Percentiles rank a stretch among this genome's conserved stretches.
These are phyloP conservation scores for Etheostoma cragini DNA, from an alignment of 2,113 vertebrate genomes.

Conservation along the genomic window DNA sequence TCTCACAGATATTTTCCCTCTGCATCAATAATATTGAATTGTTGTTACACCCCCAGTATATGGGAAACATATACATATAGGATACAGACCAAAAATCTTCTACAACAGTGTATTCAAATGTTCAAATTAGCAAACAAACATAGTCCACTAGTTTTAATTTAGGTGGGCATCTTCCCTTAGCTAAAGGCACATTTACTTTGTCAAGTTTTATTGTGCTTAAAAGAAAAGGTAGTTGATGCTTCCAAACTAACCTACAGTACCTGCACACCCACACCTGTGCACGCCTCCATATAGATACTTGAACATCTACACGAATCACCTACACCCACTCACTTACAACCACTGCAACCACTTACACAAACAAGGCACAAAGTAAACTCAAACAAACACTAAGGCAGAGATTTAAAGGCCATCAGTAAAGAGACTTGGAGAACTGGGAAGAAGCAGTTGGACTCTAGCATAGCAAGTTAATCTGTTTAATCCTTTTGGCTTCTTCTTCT, in stretches of 20 bases:
- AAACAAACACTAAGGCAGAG: constrained; percentile 28
- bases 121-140: neutral
- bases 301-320: constrained; percentile 18
- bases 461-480: constrained; percentile 59
- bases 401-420: constrained; percentile 19
- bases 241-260: constrained; percentile 2
- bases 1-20: too few relatives aligned
- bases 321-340: constrained; percentile 30
- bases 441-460: constrained; percentile 62
- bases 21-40: too few relatives aligned
- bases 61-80: too few relatives aligned
- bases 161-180: neutral
- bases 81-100: too few relatives aligned
- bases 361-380: constrained; percentile 44
- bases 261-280: constrained; percentile 33
- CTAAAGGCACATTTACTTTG: neutral
- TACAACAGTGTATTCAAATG: neutral
- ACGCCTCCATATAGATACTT: constrained; percentile 23
- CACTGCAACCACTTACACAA: constrained; percentile 27
- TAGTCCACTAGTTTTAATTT: neutral
- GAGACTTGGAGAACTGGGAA: constrained; percentile 27
- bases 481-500: constrained; percentile 38
- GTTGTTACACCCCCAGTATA: too few relatives aligned
- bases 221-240: neutral
- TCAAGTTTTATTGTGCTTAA: constrained; percentile 11